Base-by-base conservation (phyloP, 2,888 invertebrate genomes). In the Lasioglossum morio region DNA sequence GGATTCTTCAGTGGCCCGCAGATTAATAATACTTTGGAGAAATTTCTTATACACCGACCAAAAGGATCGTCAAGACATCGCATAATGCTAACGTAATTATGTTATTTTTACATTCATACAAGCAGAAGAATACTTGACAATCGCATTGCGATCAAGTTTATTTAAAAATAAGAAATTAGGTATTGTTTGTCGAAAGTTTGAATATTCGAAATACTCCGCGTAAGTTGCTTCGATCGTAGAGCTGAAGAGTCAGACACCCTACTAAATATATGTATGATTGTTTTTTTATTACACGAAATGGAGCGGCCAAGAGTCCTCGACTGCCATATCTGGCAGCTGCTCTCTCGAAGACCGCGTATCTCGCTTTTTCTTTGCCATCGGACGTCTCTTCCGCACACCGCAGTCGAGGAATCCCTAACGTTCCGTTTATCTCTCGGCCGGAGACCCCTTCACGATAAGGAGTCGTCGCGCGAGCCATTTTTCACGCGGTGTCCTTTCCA, bases 321-420 rank as follows among this genome's bases (percentile, higher is more conserved):
- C 89, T 92, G 89, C 87, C 91, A 77, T 90, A 91, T 92, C 90
- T 90, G 84, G 86, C 94, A 93, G 93, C 93, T 94, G 94, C 87
- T 86, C 84, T 77, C 83, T 86, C 73, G 74, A 1, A 34, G 74
- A 16, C 70, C 78, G n/a, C 76, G 70, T 81, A 85, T 90, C 84
- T 90, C 72, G 73, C 85, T 87, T 87, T 78, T 83, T 72, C 79
- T 75, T 72, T 27, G 4, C 27, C 48, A n/a, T 34, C 48, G 60
- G 43, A 43, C 7, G 14, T 72, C 60, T 37, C 69, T 81, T 84
- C 74, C 70, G 37, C 53, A 12, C 63, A 19, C 69, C 34, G 34
- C 37, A 37, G 8, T 69, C 69, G 23, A 37, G 19, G 69, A 69
- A 37, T 34, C 34, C 37, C 69, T 37, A 37, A 37, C 69, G 69